A percentile compares a stretch with the other conserved stretches of the same genome.
Conservation (phyloP, 2,888 invertebrate species). For the Seira sanloemensis region DNA sequence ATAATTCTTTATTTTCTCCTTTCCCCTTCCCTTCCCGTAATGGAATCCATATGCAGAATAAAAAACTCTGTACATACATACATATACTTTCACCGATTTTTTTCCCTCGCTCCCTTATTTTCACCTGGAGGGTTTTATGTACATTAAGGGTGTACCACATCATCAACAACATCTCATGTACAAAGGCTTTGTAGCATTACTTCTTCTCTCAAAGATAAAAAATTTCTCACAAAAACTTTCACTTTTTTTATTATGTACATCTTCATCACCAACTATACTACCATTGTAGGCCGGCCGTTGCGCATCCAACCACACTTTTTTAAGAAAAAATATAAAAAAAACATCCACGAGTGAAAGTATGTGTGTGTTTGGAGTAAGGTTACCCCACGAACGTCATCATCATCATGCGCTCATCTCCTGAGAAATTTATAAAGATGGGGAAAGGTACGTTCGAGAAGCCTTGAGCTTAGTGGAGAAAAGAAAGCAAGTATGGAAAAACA, state of each 20-base stretch:
- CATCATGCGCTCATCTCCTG: conserved; percentile 11
- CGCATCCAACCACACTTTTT: background rate
- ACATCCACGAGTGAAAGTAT: background rate
- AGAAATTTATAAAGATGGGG: conserved; percentile 13
- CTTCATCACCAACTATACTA: background rate
- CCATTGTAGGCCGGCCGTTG: background rate
- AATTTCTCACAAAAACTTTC: too few relatives aligned
- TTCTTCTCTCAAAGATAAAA: too few relatives aligned
- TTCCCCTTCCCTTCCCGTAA: background rate
- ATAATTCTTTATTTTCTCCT: background rate
- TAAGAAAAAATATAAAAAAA: background rate
- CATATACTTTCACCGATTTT: too few relatives aligned
- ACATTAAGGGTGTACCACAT: background rate
- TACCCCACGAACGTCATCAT: background rate
- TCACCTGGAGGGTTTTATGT: background rate
- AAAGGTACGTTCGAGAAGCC: background rate
- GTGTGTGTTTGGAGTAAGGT: background rate
- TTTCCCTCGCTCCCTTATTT: too few relatives aligned
- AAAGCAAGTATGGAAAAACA: background rate
- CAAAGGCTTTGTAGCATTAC: too few relatives aligned
- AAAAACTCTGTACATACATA: too few relatives aligned
- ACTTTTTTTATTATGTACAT: too few relatives aligned
- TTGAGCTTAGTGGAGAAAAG: background rate
- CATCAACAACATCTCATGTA: background rate
- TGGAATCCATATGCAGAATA: background rate